Base-by-base conservation (phyloP, 37 sponge, comb jelly and placozoan species). In the Amphimedon queenslandica region DNA sequence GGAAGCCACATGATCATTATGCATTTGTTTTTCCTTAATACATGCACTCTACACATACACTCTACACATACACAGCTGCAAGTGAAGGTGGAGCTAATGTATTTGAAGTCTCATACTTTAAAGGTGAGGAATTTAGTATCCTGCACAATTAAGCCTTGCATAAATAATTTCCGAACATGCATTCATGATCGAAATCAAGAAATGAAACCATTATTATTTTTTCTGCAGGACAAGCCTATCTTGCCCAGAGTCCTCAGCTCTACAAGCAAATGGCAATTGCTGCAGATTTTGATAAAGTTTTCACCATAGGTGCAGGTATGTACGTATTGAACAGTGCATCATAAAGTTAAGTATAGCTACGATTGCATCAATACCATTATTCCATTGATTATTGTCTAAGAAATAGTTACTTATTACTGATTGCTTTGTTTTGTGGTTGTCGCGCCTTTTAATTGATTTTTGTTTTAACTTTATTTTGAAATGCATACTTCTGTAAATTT, bases 21-120 rank as follows among this genome's bases (percentile, higher is more conserved):
- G n/a, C n/a, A n/a, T n/a, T n/a, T n/a, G n/a, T n/a, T n/a, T 47
- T 47, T 47, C 53, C 13, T 47, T 47, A 8, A 8, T 18, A 47
- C 53, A 47, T 47, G 53, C 53, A 47, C 13, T 8, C 13, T 18
- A 38, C 71, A 70, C 53, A 70, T 42, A 66, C n/a, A n/a, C n/a
- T n/a, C n/a, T n/a, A 24, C 51, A 18, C 51, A 18, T 13, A 18
- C 51, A 30, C 80, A 96, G 99, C 99, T 95, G 99, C 99, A 42
- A 94, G 95, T 79, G 99, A 99, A 81, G 99, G 99, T 34, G 99
- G 99, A 53, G 99, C 99, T 13, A 92, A 99, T 80, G 99, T 99
- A 28, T 99, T 99, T 77, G 81, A 92, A 84, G 93, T 99, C 8
- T 64, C 82, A 35, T 93, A 96, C 74, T 96, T 93, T 75, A 90